These are phyloP conservation scores for Aphelinus certus DNA, from an alignment of 1,140 invertebrate genomes.

Conservation along the genomic window DNA sequence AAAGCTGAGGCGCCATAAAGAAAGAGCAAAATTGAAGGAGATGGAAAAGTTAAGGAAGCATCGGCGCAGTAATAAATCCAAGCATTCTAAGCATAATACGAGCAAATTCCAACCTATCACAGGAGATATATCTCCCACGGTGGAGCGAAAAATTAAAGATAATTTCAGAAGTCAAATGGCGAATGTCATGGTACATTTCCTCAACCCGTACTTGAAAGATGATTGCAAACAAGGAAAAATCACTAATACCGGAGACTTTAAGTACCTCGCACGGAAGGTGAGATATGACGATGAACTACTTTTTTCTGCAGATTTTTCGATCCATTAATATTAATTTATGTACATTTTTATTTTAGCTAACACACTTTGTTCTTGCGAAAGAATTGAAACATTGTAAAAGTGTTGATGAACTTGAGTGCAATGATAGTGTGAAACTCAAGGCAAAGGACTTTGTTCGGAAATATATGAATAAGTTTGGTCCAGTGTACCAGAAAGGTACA, in stretches of 20 bases:
- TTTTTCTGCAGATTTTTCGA: conserved; percentile 25
- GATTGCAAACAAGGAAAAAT: conserved; percentile 89
- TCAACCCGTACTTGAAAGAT: conserved; percentile 88
- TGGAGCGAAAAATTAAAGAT: conserved; percentile 82
- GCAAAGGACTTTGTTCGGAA: conserved; percentile 94
- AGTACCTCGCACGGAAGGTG: conserved; percentile 95
- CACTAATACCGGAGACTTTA: conserved; percentile 91
- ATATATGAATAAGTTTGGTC: conserved; percentile 94
- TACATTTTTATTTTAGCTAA: conserved; percentile 75
- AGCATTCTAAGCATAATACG: conserved; percentile 55
- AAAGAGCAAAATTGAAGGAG: conserved; percentile 66
- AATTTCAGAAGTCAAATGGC: conserved; percentile 90
- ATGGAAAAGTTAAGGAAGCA: conserved; percentile 60
- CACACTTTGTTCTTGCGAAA: conserved; percentile 96
- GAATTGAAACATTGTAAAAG: conserved; percentile 92
- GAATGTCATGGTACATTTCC: conserved; percentile 85
- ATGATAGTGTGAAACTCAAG: conserved; percentile 92
- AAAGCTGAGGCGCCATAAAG: conserved; percentile 76
- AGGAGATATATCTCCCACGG: conserved; percentile 54
- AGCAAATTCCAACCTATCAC: conserved; percentile 56
- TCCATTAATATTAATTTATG: background rate
- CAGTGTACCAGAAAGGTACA: conserved; percentile 72
- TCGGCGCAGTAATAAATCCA: conserved; percentile 60
- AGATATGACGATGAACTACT: conserved; percentile 35
- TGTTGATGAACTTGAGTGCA: conserved; percentile 87